These are phyloP conservation scores for Therioaphis trifolii DNA, from an alignment of 2,888 invertebrate species.

Conservation along the genomic window DNA sequence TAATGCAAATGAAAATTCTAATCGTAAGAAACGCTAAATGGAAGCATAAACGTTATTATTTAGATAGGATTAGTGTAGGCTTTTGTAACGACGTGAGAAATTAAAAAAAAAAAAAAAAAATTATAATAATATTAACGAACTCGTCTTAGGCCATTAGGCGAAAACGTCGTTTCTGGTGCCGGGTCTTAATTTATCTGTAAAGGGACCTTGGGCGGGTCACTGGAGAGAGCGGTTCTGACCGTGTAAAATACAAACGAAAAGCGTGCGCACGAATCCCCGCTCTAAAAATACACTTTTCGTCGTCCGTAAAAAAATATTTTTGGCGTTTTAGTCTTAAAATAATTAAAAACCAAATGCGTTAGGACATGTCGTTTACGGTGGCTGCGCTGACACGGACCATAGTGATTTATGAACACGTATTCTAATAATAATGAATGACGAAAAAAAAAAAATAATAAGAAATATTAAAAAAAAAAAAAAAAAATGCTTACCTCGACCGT, in stretches of 20 bases:
- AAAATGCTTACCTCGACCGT: slow-evolving; percentile 28
- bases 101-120: slow-evolving; percentile 22
- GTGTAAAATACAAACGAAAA: neutral
- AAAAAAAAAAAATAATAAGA: neutral
- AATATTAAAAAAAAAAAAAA: neutral
- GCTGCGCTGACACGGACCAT: neutral
- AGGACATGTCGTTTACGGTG: too few species aligned
- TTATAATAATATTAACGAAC: too few species aligned
- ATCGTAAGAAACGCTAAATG: neutral
- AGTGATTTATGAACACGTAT: neutral
- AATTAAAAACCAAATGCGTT: slow-evolving; percentile 24
- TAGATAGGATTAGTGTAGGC: neutral
- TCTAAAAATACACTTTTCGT: slow-evolving; percentile 3
- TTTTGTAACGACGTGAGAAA: neutral
- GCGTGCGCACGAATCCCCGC: neutral
- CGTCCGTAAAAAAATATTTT: neutral
- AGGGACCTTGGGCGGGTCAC: neutral
- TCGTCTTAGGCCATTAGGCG: slow-evolving; percentile 38
- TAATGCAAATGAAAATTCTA: slow-evolving; percentile 28
- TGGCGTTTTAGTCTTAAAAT: neutral
- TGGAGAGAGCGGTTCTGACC: neutral
- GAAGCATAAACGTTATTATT: neutral
- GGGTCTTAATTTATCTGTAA: neutral
- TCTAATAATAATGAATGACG: neutral
- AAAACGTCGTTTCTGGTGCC: neutral